Evolutionary conservation across 2,113 vertebrate genomes (phyloP).

Genomic region (Nerophis ophidion): DNA sequence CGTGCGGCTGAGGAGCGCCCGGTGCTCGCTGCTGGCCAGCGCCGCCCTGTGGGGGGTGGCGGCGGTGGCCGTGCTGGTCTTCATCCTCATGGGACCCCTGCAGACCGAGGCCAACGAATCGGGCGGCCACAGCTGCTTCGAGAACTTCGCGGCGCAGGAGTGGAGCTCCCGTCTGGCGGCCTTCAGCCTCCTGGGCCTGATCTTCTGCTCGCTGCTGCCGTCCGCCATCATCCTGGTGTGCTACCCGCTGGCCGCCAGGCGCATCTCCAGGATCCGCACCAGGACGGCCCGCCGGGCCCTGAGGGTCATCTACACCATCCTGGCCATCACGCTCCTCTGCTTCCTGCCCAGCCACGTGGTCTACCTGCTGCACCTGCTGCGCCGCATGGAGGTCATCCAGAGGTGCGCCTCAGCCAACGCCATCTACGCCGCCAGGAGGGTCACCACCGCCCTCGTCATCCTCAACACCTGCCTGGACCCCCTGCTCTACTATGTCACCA

Average conservation of each 20-base stretch:
- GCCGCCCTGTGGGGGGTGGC: slow-evolving; percentile 60
- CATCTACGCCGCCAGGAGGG: slow-evolving; percentile 58
- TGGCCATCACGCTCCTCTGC: slow-evolving; percentile 77
- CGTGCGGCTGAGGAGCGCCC: slow-evolving; percentile 41
- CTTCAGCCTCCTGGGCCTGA: slow-evolving; percentile 54
- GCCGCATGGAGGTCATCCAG: slow-evolving; percentile 39
- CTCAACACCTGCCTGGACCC: slow-evolving; percentile 81
- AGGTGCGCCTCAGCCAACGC: accelerated
- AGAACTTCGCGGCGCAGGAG: slow-evolving; percentile 56
- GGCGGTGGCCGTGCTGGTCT: neutral
- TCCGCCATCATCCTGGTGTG: slow-evolving; percentile 65
- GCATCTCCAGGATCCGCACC: slow-evolving; percentile 53
- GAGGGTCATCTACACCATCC: slow-evolving; percentile 67
- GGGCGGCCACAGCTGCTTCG: slow-evolving; percentile 63
- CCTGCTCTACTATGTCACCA: slow-evolving; percentile 72
- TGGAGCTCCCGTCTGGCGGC: slow-evolving; percentile 52
- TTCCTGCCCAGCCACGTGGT: slow-evolving; percentile 71
- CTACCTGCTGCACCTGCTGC: slow-evolving; percentile 70
- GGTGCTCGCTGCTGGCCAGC: neutral
- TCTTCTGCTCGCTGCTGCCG: slow-evolving; percentile 70
- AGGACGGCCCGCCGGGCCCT: slow-evolving; percentile 61
- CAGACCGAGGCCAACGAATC: neutral
- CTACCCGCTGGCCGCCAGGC: slow-evolving; percentile 64
- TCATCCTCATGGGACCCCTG: slow-evolving; percentile 57
- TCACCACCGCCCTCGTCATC: slow-evolving; percentile 70